Evolutionary conservation across 2,888 invertebrate genomes (phyloP), one percentile per base, ranked within the genome.

Genomic region (Stenodema calcarata): DNA sequence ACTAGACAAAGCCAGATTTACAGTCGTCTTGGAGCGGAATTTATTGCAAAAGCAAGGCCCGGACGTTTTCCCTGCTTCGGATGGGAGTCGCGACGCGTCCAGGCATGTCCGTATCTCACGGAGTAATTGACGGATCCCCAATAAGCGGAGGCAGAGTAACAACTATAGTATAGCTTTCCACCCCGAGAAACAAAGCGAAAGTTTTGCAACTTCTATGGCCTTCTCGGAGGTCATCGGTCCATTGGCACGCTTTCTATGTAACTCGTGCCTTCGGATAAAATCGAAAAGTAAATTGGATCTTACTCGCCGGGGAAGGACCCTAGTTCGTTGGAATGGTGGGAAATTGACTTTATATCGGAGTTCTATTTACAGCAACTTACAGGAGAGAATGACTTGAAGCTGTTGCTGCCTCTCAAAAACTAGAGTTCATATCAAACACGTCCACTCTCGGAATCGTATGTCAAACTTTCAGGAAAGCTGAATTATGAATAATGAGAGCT

Each of bases 171-270:
- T 35, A 35, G 35, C 62, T 62, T 62, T 62, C 62, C 62, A 23
- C 62, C 62, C 73, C 35, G 28, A 73, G 50, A 50, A 80, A 80
- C 80, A 30, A 80, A 80, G 30, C 50, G 80, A 80, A 80, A 80
- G 80, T 78, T 78, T 44, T 50, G 80, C 80, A 50, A 80, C 54
- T 50, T 44, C 50, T 47, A 73, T 80, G 80, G 80, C 80, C 80
- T 80, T 80, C 80, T 30, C n/a, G 50, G 47, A 28, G 80, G 28
- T 54, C 54, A 80, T 16, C 54, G 27, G 42, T 78, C 44, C 78
- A 50, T 80, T 80, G 80, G 80, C 80, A 80, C 80, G 80, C 80
- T 80, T 80, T 80, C 50, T 30, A 80, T 80, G 80, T 80, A 80
- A 80, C 54, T 80, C 80, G 80, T 80, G 80, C 54, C 50, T 28